A percentile compares a stretch with the other conserved stretches of the same genome.
These are phyloP conservation scores for Smutsia temminckii DNA, from an alignment of 2,797 vertebrate genomes.

Conservation along the genomic window DNA sequence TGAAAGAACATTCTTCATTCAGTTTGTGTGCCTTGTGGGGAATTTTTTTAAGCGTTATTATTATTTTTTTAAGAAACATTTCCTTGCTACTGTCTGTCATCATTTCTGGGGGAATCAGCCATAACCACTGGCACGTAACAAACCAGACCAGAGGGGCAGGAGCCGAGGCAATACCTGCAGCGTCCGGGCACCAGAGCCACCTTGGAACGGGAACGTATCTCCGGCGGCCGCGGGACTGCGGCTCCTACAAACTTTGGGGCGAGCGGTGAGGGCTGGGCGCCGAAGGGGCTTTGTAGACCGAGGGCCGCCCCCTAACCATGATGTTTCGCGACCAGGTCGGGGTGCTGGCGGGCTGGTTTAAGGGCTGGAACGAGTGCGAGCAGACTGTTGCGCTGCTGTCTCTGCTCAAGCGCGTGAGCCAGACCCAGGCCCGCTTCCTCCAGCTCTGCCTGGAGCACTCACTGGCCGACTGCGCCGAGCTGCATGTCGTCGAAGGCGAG, in stretches of 20 bases:
- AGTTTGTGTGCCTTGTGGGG: conserved; percentile 78
- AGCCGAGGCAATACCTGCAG: conserved; percentile 71
- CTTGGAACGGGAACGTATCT: conserved; percentile 60
- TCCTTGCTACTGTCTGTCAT: conserved; percentile 63
- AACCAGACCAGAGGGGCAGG: conserved; percentile 68
- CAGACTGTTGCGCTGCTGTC: conserved; percentile 99
- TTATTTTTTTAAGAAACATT: conserved; percentile 59
- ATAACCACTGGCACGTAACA: conserved; percentile 70
- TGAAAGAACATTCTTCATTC: conserved; percentile 33
- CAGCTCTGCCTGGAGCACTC: conserved; percentile 99
- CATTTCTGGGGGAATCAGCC: conserved; percentile 74
- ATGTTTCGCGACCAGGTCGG: conserved; percentile 99
- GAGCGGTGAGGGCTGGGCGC: conserved; percentile 57
- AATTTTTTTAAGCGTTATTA: conserved; percentile 9
- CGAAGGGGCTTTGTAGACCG: conserved; percentile 58
- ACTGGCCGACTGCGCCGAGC: conserved; percentile 95
- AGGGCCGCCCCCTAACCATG: conserved; percentile 87
- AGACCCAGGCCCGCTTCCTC: conserved; percentile 97
- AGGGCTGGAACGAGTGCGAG: conserved; percentile 99
- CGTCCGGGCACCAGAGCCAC: conserved; percentile 65
- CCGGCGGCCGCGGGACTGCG: conserved; percentile 63
- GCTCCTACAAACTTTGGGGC: conserved; percentile 76
- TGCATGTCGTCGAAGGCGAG: conserved; percentile 95
- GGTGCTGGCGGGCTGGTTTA: conserved; percentile 97
- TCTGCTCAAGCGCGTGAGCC: conserved; percentile 95